phyloP scores from a whole-genome alignment of 2,113 vertebrate species.

The Ailuropoda melanoleuca region DNA sequence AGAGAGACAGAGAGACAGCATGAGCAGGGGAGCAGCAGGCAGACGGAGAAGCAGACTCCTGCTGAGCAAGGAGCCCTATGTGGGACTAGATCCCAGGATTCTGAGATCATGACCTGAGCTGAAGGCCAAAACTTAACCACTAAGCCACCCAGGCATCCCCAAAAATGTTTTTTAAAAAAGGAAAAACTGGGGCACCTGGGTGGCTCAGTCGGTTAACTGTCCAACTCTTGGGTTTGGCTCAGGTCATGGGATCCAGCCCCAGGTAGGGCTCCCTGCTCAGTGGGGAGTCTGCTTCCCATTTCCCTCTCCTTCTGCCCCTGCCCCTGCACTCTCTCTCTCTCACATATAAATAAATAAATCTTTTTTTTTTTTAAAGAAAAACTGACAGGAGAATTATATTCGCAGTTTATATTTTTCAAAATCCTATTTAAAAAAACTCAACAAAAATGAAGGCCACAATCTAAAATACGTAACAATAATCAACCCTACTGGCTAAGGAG shows the following conservation, averaged over 20 bases:
- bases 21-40: too few species aligned
- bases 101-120: too few species aligned
- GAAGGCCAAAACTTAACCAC: too few species aligned
- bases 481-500: background rate
- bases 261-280: background rate
- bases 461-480: background rate
- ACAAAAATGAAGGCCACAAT: background rate
- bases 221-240: background rate
- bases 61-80: accelerated
- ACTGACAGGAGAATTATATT: background rate
- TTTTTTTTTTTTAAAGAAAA: too few species aligned
- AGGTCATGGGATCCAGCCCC: background rate
- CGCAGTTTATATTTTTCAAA: background rate
- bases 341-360: background rate
- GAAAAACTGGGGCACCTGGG: background rate
- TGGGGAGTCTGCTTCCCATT: background rate
- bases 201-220: background rate
- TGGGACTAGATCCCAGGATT: too few species aligned
- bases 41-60: too few species aligned
- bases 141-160: too few species aligned
- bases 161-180: background rate
- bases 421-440: background rate
- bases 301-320: background rate
- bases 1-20: too few species aligned
- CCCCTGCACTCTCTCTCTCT: background rate